phyloP scores from a whole-genome alignment of 2,113 vertebrate genomes.

The Syngnathoides biaculeatus region DNA sequence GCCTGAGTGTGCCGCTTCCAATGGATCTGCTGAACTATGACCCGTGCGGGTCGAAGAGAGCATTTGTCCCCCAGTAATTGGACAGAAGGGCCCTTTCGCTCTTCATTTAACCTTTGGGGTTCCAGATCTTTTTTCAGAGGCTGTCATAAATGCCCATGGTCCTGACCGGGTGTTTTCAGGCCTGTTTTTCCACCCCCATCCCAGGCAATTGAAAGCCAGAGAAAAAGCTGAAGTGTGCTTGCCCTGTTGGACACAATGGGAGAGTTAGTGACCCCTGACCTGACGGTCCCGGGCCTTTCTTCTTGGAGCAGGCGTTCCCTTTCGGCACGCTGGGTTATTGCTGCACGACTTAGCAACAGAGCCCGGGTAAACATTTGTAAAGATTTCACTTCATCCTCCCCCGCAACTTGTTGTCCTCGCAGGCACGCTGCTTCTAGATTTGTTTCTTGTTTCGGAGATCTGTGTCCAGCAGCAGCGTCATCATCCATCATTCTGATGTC shows the following conservation, averaged over 20 bases:
- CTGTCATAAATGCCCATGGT: conserved; percentile 68
- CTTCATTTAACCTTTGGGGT: conserved; percentile 78
- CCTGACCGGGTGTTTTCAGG: conserved; percentile 75
- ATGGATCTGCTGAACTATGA: conserved; percentile 70
- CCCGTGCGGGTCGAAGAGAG: conserved; percentile 63
- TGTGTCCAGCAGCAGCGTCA: conserved; percentile 58
- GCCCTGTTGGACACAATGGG: conserved; percentile 73
- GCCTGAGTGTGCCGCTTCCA: conserved; percentile 69
- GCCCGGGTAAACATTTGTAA: conserved; percentile 78
- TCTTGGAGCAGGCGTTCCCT: conserved; percentile 71
- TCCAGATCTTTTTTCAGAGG: conserved; percentile 61
- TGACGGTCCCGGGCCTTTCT: conserved; percentile 63
- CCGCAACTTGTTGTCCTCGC: conserved; percentile 45
- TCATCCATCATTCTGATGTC: conserved; percentile 62
- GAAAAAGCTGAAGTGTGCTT: conserved; percentile 80
- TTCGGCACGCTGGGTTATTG: conserved; percentile 75
- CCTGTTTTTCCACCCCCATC: conserved; percentile 72
- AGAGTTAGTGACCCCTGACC: conserved; percentile 77
- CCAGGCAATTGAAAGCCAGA: conserved; percentile 69
- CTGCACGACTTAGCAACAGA: conserved; percentile 70
- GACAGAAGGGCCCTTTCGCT: conserved; percentile 77
- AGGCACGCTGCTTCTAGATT: conserved; percentile 36
- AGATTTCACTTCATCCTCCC: conserved; percentile 49
- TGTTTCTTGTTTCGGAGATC: conserved; percentile 30
- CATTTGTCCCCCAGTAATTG: conserved; percentile 75